phyloP scores from a whole-genome alignment of 2,113 vertebrate species.

The Nibea coibor region DNA sequence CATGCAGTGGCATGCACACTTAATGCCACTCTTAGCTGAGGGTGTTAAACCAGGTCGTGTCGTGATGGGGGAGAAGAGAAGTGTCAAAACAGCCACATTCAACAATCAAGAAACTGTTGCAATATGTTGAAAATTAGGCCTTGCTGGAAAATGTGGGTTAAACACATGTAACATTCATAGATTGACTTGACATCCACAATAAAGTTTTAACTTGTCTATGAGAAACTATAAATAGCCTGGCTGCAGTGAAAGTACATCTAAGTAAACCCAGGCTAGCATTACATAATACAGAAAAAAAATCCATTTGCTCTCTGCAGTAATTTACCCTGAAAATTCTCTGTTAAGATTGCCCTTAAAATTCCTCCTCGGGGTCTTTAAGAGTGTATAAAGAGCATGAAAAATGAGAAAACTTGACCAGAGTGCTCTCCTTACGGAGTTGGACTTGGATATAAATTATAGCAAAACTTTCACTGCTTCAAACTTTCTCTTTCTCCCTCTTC shows the following conservation, averaged over 20 bases:
- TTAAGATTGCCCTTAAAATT: conserved; percentile 62
- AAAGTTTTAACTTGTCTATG: conserved; percentile 18
- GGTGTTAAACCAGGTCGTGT: background rate
- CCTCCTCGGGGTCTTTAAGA: conserved; percentile 48
- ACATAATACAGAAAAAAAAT: conserved; percentile 58
- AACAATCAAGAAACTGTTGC: background rate
- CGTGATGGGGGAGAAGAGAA: background rate
- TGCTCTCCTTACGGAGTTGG: conserved; percentile 43
- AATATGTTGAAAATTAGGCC: background rate
- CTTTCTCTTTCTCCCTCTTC: conserved; percentile 34
- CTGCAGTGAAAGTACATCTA: conserved; percentile 56
- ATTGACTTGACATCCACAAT: conserved; percentile 2
- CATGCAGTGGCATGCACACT: background rate
- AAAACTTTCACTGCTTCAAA: conserved; percentile 54
- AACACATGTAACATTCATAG: conserved; percentile 16
- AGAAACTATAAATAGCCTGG: conserved; percentile 54
- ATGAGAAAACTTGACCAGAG: conserved; percentile 54
- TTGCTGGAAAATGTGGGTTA: background rate
- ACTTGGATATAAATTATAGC: conserved; percentile 43
- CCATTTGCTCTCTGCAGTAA: conserved; percentile 61
- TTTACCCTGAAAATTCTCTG: conserved; percentile 68
- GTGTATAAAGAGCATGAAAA: conserved; percentile 67
- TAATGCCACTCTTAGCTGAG: background rate
- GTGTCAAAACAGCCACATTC: background rate
- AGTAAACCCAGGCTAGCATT: conserved; percentile 52